phyloP scores from a whole-genome alignment of 2,888 invertebrate species.

The Lepeophtheirus nordmannii region DNA sequence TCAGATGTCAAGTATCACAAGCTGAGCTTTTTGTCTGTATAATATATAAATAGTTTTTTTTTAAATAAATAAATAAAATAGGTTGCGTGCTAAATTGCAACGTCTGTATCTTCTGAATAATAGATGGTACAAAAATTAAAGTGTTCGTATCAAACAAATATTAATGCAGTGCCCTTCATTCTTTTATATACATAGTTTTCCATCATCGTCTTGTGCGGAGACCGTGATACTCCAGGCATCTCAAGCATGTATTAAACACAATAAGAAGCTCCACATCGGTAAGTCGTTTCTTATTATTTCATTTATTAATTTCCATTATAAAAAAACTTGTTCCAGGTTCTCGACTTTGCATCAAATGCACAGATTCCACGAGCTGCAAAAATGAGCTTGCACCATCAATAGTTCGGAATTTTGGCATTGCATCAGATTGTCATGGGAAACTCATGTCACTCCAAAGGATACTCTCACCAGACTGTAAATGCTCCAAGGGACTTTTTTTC shows the following conservation, averaged over 20 bases:
- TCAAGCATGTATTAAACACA: neutral
- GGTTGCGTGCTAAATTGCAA: no score
- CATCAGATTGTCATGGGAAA: slow-evolving; percentile 7
- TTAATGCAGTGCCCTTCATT: neutral
- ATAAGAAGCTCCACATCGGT: slow-evolving; percentile 17
- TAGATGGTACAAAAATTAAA: neutral
- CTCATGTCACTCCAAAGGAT: neutral
- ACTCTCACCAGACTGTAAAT: no score
- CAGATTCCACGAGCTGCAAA: neutral
- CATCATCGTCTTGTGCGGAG: slow-evolving; percentile 5
- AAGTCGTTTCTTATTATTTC: neutral
- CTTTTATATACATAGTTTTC: neutral
- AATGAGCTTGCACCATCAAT: neutral
- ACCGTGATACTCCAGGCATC: slow-evolving; percentile 13
- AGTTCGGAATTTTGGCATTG: neutral
- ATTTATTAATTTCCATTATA: neutral
- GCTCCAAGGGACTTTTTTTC: no score
- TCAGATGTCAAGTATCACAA: no score
- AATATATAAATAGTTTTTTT: no score
- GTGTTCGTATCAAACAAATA: neutral
- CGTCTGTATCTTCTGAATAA: no score
- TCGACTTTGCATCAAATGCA: slow-evolving; percentile 2
- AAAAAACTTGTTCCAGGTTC: neutral
- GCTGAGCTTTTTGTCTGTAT: no score
- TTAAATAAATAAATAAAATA: no score